Evolutionary conservation across 2,797 vertebrate species (phyloP).

Genomic region (Poecilia picta): DNA sequence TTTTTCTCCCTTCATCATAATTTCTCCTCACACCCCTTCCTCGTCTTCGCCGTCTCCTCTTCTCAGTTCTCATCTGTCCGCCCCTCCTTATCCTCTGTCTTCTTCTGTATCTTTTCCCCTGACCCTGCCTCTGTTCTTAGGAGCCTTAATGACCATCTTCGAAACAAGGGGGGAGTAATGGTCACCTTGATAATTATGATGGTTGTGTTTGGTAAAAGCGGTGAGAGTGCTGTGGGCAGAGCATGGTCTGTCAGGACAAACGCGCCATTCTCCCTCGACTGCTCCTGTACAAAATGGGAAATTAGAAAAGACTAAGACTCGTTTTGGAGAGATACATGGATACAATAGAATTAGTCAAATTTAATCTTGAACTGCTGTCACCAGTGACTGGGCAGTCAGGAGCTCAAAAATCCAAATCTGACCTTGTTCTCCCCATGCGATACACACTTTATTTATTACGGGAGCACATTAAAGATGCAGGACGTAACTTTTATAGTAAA

Average conservation of each 20-base stretch:
- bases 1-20: constrained; percentile 60
- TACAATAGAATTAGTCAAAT: not conserved
- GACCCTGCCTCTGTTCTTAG: constrained; percentile 61
- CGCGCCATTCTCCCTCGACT: constrained; percentile 48
- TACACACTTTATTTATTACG: not conserved
- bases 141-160: constrained; percentile 70
- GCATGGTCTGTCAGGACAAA: constrained; percentile 33
- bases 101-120: constrained; percentile 55
- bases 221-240: constrained; percentile 32
- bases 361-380: not conserved
- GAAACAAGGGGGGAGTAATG: constrained; percentile 70
- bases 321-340: constrained; percentile 12
- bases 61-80: constrained; percentile 51
- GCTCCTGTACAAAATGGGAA: constrained; percentile 31
- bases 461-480: not conserved
- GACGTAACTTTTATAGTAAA: not conserved
- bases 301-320: constrained; percentile 38
- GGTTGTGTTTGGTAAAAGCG: constrained; percentile 47
- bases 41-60: constrained; percentile 39
- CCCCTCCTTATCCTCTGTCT: constrained; percentile 69
- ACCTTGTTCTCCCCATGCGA: not conserved
- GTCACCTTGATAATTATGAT: constrained; percentile 77
- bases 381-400: not conserved
- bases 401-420: not conserved
- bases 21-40: constrained; percentile 59